These are phyloP conservation scores for Kryptolebias marmoratus DNA, from an alignment of 2,113 vertebrate genomes.

Conservation along the genomic window DNA sequence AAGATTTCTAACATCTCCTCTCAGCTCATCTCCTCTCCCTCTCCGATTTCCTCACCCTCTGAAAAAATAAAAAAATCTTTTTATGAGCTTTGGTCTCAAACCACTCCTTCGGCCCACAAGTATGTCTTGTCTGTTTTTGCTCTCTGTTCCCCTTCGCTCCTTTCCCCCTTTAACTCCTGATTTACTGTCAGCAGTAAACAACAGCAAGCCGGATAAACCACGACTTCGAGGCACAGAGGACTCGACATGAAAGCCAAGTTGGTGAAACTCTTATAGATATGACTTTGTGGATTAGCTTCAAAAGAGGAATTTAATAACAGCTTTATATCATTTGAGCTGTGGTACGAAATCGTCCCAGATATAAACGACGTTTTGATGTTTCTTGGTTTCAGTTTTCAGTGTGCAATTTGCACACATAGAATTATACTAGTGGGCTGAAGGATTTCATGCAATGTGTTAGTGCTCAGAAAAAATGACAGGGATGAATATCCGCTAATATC, in stretches of 20 bases:
- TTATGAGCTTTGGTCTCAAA: slow-evolving; percentile 72
- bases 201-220: slow-evolving; percentile 5
- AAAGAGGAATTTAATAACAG: not conserved
- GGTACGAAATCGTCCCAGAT: too few relatives aligned
- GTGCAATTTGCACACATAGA: not conserved
- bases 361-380: not conserved
- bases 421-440: not conserved
- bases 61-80: slow-evolving; percentile 71
- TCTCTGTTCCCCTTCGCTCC: slow-evolving; percentile 37
- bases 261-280: not conserved
- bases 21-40: not conserved
- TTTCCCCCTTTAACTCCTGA: slow-evolving; percentile 49
- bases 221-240: not conserved
- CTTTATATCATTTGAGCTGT: not conserved
- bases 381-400: not conserved
- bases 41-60: slow-evolving; percentile 59
- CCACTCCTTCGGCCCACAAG: slow-evolving; percentile 74
- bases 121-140: slow-evolving; percentile 78
- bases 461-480: too few relatives aligned
- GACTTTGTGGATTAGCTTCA: not conserved
- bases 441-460: too few relatives aligned
- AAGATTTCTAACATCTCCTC: slow-evolving; percentile 24
- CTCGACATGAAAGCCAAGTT: not conserved
- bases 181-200: slow-evolving; percentile 31
- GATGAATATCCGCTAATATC: too few relatives aligned